Evolutionary conservation across 2,888 invertebrate genomes (phyloP), one percentile per base, ranked within the genome.

Genomic region (Hoplodrina ambigua): DNA sequence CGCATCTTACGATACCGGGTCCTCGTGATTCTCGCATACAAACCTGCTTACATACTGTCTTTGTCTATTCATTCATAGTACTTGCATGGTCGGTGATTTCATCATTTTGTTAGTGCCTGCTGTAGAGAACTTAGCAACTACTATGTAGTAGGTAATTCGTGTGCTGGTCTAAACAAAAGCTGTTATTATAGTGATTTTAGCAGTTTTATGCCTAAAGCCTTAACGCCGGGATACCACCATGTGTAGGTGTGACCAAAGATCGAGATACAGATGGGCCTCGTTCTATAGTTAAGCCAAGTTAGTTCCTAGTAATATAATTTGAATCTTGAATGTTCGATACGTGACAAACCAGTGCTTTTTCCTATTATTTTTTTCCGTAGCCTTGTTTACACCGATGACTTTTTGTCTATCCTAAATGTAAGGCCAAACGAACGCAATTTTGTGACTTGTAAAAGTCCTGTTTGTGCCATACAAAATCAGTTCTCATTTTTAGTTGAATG

Each of bases 1-100:
- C 62, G 55, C 79, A 75, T 80, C 82, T 72, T 60, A 65, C 13
- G 53, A 49, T 70, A 72, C 61, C 61, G 61, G 15, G 11, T 70
- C 37, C 52, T 80, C 78, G 82, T 80, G 78, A 69, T 63, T 63
- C 56, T 70, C 5, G 49, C 81, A 68, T 65, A 81, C 25, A 4
- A 68, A 63, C 74, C 55, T 62, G 20, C 41, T 25, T 67, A 44
- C 41, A 19, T 33, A 54, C 52, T 13, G 7, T 33, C 15, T 50
- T 30, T 58, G 78, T 60, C 50, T 70, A 52, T 71, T 75, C 64
- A 71, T 79, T 76, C 65, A 68, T 77, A 52, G 54, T 68, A 67
- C 53, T 49, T 56, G 49, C 61, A 55, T 53, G 53, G 19, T 68
- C 17, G 30, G n/a, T n/a, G 37, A 65, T 78, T 80, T 76, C 77